Evolutionary conservation across 2,113 vertebrate species (phyloP).

Genomic region (Tupaia tana): DNA sequence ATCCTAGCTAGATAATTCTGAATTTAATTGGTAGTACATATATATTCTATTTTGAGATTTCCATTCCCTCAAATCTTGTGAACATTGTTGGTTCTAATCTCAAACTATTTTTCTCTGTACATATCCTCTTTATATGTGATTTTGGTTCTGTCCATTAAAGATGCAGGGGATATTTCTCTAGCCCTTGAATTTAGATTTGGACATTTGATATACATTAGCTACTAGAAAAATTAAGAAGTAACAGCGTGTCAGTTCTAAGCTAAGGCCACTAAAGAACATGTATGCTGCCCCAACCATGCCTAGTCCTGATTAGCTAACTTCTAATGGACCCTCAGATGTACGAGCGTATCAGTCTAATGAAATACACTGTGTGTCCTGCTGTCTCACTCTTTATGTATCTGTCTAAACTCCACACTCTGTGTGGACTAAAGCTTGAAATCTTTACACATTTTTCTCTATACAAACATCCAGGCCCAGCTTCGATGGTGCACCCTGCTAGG

Average conservation of each 20-base stretch:
- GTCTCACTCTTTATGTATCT: background rate
- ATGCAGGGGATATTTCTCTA: background rate
- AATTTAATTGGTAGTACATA: background rate
- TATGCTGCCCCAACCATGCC: background rate
- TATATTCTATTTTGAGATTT: background rate
- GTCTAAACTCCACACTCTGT: background rate
- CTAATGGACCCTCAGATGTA: background rate
- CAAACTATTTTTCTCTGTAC: background rate
- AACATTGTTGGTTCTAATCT: background rate
- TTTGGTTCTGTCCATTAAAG: background rate
- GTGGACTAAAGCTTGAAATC: slow-evolving; percentile 6
- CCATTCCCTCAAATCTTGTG: background rate
- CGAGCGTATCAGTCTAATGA: background rate
- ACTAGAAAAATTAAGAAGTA: background rate
- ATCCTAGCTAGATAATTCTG: background rate
- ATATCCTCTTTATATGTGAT: background rate
- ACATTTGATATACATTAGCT: background rate
- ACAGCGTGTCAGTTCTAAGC: background rate
- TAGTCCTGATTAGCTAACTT: background rate
- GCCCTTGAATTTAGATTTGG: background rate
- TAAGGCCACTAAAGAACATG: background rate
- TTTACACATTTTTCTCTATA: background rate
- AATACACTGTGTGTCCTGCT: background rate
- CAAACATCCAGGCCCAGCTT: too few species aligned
- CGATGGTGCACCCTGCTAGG: too few species aligned